Conservation (phyloP, 2,797 vertebrate genomes). For the Poecilia gillii region DNA sequence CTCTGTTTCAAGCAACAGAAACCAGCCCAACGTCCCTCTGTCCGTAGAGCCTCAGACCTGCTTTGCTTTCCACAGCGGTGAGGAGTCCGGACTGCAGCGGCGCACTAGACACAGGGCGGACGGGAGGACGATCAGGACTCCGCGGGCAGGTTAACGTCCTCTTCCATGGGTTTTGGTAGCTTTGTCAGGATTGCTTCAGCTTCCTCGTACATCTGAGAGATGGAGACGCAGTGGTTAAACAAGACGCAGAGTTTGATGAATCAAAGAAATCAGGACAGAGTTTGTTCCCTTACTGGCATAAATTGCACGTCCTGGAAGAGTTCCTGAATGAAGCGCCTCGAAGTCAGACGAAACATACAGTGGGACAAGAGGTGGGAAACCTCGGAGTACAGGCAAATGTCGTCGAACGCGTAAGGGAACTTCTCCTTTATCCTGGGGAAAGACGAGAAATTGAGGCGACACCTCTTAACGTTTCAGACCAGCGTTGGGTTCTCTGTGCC, state of each 20-base stretch:
- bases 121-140: constrained; percentile 85
- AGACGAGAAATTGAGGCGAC: neutral
- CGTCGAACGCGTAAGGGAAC: constrained; percentile 97
- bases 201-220: constrained; percentile 94
- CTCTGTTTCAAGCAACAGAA: constrained; percentile 51
- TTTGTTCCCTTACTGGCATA: constrained; percentile 84
- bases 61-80: constrained; percentile 26
- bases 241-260: no score
- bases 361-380: constrained; percentile 94
- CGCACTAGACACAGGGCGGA: constrained; percentile 26
- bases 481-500: neutral
- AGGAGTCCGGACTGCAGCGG: constrained; percentile 43
- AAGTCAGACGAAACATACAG: constrained; percentile 94
- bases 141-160: constrained; percentile 75
- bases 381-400: constrained; percentile 99
- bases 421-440: constrained; percentile 95
- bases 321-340: constrained; percentile 97
- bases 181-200: constrained; percentile 92
- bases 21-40: constrained; percentile 27
- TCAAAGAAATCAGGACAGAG: no score
- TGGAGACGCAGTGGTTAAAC: neutral
- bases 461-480: neutral
- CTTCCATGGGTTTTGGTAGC: constrained; percentile 83
- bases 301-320: constrained; percentile 99
- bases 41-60: constrained; percentile 42